Percentiles rank a stretch among this genome's conserved stretches.
Conservation (phyloP, 2,888 invertebrate species). For the Epistrophe eligans region DNA sequence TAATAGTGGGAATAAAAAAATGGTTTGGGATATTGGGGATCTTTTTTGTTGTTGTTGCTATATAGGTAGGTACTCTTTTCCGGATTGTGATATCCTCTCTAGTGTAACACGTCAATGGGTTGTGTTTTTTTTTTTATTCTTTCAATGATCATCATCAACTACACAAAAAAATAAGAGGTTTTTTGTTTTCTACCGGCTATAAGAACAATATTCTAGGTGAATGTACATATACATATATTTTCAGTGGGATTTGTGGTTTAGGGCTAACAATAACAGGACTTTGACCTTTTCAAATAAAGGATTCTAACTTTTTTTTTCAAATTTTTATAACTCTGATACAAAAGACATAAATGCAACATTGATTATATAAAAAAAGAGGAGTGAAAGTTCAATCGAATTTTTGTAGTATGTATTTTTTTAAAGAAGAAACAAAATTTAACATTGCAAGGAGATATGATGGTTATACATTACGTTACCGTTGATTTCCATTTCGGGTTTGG, state of each 20-base stretch:
- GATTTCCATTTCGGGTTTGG: constrained; percentile 83
- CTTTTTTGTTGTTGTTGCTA: constrained; percentile 14
- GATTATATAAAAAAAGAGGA: constrained; percentile 24
- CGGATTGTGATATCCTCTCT: constrained; percentile 72
- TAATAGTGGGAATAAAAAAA: not conserved
- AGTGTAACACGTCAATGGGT: constrained; percentile 68
- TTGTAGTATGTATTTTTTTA: not conserved
- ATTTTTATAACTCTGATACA: constrained; percentile 20
- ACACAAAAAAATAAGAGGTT: constrained; percentile 21
- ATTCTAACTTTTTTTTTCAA: not conserved
- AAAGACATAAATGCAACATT: constrained; percentile 32
- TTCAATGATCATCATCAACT: constrained; percentile 56
- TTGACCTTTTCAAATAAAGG: constrained; percentile 53
- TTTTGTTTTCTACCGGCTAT: constrained; percentile 43
- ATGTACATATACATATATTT: constrained; percentile 14
- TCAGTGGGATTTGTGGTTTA: constrained; percentile 45
- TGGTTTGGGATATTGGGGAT: constrained; percentile 32
- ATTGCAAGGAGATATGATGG: not conserved
- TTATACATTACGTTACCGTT: constrained; percentile 81
- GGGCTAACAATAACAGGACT: constrained; percentile 60
- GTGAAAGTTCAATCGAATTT: constrained; percentile 32
- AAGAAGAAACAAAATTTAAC: constrained; percentile 22
- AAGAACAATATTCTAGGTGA: constrained; percentile 38
- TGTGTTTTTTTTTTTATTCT: constrained; percentile 36
- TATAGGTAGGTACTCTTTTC: constrained; percentile 33